phyloP scores from a whole-genome alignment of 2,113 vertebrate species.

The Podocnemis expansa region DNA sequence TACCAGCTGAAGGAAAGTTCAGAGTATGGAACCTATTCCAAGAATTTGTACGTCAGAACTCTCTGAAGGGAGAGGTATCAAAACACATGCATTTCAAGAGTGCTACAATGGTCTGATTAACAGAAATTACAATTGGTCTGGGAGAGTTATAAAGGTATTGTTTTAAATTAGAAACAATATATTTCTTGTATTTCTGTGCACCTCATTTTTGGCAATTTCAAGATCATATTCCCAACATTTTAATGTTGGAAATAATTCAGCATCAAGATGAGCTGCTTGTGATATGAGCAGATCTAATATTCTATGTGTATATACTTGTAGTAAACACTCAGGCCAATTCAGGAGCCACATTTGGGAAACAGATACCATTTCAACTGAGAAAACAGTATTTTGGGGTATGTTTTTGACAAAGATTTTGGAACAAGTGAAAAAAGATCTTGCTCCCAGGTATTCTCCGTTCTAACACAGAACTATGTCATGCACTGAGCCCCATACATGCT shows the following conservation, averaged over 20 bases:
- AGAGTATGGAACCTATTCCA: not conserved
- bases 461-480: not conserved
- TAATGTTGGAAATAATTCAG: not conserved
- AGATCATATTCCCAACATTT: not conserved
- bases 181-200: not conserved
- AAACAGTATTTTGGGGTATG: not conserved
- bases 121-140: not conserved
- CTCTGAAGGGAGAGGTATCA: not conserved
- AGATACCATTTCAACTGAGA: not conserved
- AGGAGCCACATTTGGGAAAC: not conserved
- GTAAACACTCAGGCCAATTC: not conserved
- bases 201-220: not conserved
- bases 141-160: not conserved
- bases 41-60: not conserved
- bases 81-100: rapidly evolving
- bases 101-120: not conserved
- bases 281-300: not conserved
- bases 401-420: not conserved
- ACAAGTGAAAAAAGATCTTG: not conserved
- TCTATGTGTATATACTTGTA: not conserved
- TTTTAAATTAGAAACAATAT: not conserved
- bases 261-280: not conserved
- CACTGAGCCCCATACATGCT: not conserved
- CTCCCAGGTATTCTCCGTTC: not conserved
- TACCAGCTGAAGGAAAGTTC: not conserved